phyloP scores from a whole-genome alignment of 2,888 invertebrate species.

The Vanessa cardui region DNA sequence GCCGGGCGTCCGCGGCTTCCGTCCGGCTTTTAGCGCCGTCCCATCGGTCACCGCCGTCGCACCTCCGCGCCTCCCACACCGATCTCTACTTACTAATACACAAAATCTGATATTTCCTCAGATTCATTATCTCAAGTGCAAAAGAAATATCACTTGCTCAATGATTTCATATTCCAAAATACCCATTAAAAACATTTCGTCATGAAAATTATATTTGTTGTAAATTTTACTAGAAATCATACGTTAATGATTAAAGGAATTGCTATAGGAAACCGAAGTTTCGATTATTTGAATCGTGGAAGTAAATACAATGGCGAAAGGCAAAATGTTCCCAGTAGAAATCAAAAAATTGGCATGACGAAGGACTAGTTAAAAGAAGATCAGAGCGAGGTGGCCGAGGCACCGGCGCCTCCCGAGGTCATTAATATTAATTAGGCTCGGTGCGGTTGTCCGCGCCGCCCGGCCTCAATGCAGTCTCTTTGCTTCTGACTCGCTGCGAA shows the following conservation, averaged over 20 bases:
- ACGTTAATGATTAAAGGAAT: no score
- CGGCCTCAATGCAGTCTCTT: slow-evolving; percentile 75
- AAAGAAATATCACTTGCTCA: background rate
- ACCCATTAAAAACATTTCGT: no score
- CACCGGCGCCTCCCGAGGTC: slow-evolving; percentile 68
- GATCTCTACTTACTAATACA: slow-evolving; percentile 14
- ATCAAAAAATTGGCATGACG: slow-evolving; percentile 39
- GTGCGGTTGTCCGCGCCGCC: slow-evolving; percentile 61
- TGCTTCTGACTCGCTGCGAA: slow-evolving; percentile 82
- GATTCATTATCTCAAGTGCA: slow-evolving; percentile 11
- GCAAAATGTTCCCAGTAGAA: slow-evolving; percentile 31
- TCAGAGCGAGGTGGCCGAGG: slow-evolving; percentile 47
- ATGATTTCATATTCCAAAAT: no score
- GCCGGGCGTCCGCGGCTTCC: slow-evolving; percentile 78
- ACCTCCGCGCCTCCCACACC: slow-evolving; percentile 40
- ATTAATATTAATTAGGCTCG: slow-evolving; percentile 82
- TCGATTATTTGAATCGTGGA: slow-evolving; percentile 3
- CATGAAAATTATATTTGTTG: background rate
- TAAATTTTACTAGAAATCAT: no score
- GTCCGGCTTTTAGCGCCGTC: slow-evolving; percentile 82
- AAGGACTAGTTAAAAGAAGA: slow-evolving; percentile 66
- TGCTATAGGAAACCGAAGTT: no score
- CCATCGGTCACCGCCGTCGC: slow-evolving; percentile 52
- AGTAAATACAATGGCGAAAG: slow-evolving; percentile 19
- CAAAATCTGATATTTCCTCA: slow-evolving; percentile 13